These are phyloP conservation scores for Esox niger DNA, from an alignment of 2,113 vertebrate species.

Conservation along the genomic window DNA sequence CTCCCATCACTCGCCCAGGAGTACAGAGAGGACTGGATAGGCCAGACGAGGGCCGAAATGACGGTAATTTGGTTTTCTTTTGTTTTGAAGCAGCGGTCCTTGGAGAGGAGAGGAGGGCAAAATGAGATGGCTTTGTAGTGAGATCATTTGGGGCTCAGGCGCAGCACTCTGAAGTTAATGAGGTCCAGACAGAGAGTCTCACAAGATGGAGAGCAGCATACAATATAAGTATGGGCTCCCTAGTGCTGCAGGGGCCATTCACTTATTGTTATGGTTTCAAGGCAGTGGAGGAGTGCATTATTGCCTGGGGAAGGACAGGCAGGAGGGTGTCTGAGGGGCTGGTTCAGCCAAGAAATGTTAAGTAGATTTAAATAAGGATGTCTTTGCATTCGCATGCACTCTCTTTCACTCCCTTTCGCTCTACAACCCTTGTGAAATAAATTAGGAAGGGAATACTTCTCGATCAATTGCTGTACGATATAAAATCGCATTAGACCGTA, in stretches of 20 bases:
- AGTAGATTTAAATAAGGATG: background rate
- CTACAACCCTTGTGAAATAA: too few relatives aligned
- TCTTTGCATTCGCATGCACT: background rate
- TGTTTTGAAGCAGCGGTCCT: background rate
- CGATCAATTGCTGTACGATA: background rate
- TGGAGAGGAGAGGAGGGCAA: background rate
- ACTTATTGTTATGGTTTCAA: conserved; percentile 1
- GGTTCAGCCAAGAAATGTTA: background rate
- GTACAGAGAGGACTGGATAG: too few relatives aligned
- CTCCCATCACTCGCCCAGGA: too few relatives aligned
- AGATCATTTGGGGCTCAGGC: conserved; percentile 3
- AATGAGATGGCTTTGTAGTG: conserved; percentile 3
- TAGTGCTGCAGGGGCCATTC: background rate
- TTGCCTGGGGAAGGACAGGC: background rate
- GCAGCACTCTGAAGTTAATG: background rate
- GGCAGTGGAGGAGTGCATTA: background rate
- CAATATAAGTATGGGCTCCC: background rate
- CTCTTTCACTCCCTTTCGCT: too few relatives aligned
- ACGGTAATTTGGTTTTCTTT: background rate
- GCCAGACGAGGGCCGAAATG: background rate
- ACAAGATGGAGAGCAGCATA: background rate
- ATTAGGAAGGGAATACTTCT: too few relatives aligned
- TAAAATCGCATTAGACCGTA: background rate
- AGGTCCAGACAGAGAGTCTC: background rate
- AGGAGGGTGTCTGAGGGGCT: too few relatives aligned